Base-by-base conservation (phyloP, 1,140 invertebrate species). In the Caerostris extrusa region DNA sequence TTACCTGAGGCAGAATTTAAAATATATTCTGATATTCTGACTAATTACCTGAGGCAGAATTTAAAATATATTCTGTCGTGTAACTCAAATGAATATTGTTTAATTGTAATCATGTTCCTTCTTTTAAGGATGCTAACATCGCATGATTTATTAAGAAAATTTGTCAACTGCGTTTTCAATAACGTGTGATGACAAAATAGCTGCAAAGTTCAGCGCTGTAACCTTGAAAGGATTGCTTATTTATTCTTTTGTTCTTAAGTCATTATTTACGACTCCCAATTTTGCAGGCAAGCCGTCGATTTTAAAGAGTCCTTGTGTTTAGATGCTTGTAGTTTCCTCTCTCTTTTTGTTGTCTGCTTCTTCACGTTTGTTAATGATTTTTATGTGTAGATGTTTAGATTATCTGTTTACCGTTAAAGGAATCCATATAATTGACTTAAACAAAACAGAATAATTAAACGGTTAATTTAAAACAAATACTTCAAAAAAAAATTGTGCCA, bases 161-260 rank as follows among this genome's bases (percentile, higher is more conserved):
- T 71, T 34, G 10, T 10, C 1, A 8, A 8, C 7, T 71, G 19
- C 19, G 10, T 71, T 71, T 71, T 71, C 34, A 10, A 34, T 71
- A 8, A 71, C 69, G 19, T 17, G 10, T 71, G 69, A 71, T 50
- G 34, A 10, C 69, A 19, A 71, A 71, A 71, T 71, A 34, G 19
- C 69, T n/a, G 12, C 69, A 34, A 71, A 71, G 19, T n/a, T 71
- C 19, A 71, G 69, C 69, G 19, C 12, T 10, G 34, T 34, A 34
- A 71, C 69, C 69, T 71, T 71, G 69, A 71, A 71, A 50, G 8
- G 7, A 34, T 10, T 34, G 34, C 69, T 71, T 71, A 71, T 50
- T 71, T 71, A 71, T 71, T 71, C 69, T 71, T 71, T 71, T 71
- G 69, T 71, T 71, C 69, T 71, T 71, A 34, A 5, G 34, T 7